Evolutionary conservation across 2,113 vertebrate species (phyloP), one percentile per base, ranked within the genome.

Genomic region (Albula goreensis): DNA sequence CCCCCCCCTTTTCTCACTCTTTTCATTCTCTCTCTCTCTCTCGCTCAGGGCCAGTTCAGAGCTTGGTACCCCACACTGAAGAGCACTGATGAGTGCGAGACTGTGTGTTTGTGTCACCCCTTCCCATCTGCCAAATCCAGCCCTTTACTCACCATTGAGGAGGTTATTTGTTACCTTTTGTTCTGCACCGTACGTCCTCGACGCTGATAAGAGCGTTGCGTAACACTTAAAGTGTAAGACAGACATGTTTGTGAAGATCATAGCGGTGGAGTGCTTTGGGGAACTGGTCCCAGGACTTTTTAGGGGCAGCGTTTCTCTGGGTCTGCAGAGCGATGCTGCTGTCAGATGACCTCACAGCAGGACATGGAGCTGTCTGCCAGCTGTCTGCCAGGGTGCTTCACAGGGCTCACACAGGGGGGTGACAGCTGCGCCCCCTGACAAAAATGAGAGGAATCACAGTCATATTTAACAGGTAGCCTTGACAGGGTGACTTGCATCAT

Each of bases 351-450:
- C 87, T 85, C 57, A 88, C 78, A 51, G 87, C 89, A 90, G 91
- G 91, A 92, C 92, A 92, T 92, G 91, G 88, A 93, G 92, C 86
- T 80, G 83, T 15, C 86, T 89, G 89, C 90, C 87, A 87, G 90
- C 86, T 87, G 12, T 88, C 31, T 41, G 31, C 31, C 31, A 1
- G 31, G 31, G 31, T 86, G 88, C 91, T 91, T 90, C 81, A 82
- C 87, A 84, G 92, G 90, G 91, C 92, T 89, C 86, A 88, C 88
- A 89, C 88, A 88, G 7, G 6, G 88, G 80, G 87, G 87, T 88
- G 87, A 90, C 89, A 56, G 12, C 12, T 56, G 53, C 53, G 6
- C 12, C 31, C 12, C 53, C 53, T 41, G 31, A 41, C 31, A 41
- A 41, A 41, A 41, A 41, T 41, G 31, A 41, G 31, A 41, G 31